Base-by-base conservation (phyloP, 2,113 vertebrate genomes). In the Mormyrus lacerda region DNA sequence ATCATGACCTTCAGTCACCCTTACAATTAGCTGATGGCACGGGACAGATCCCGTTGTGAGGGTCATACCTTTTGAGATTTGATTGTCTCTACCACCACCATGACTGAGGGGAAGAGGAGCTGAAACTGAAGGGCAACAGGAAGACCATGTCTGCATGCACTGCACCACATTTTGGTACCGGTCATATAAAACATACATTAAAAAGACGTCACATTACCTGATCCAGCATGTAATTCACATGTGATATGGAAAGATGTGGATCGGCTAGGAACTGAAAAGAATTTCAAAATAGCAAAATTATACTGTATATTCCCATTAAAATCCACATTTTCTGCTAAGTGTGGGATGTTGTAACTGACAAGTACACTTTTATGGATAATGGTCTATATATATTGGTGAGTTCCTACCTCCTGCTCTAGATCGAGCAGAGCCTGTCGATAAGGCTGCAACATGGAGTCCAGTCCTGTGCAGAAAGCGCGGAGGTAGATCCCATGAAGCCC, bases 11-110 rank as follows among this genome's bases (percentile, higher is more conserved):
- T 85, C 82, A 21, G 10, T 85, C 45, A 47, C 24, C 24, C 39
- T 85, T 85, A 85, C 17, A 85, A 47, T 79, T 42, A 79, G 44
- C 21, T 48, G 11, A 47, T 24, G 42, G 44, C 39, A 85, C 42
- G 45, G 79, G 42, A 83, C 4, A n/a, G 21, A 88, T 48, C 3
- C 24, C 61, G 13, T 0, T 9, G 44, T 58, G 10, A 31, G 31
- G 15, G 13, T 85, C 89, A 89, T 90, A 99, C 98, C 97, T 99
- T 99, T 91, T 99, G 98, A 48, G 96, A 97, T 92, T 97, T 98
- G 89, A 99, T 98, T 31, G 98, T 97, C 90, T 99, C 98, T 11
- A 99, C 97, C 91, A 99, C 97, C 91, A 98, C 96, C 97, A 99
- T 98, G 88, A 99, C 96, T 4, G 98, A 99, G 2, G 98, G 98